Conservation (phyloP, 2,113 vertebrate species). For the Chamaetylas fuelleborni region DNA sequence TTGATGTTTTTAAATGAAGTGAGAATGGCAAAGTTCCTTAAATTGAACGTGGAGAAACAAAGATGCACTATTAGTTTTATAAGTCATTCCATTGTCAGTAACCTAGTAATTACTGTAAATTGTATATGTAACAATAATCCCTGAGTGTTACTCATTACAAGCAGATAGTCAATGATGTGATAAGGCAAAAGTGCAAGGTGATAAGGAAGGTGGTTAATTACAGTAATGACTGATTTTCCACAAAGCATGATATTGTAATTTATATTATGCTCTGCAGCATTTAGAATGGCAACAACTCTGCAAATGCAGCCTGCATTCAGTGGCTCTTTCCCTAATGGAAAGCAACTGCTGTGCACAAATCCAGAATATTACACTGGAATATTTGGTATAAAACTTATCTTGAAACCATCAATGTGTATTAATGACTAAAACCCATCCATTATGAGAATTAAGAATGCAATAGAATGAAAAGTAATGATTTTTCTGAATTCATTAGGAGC, state of each 20-base stretch:
- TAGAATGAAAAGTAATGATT: not conserved
- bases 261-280: not conserved
- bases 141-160: conserved; percentile 2
- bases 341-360: not conserved
- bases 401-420: not conserved
- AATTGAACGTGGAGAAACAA: not conserved
- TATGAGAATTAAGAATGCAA: not conserved
- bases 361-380: not conserved
- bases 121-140: not conserved
- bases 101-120: conserved; percentile 12
- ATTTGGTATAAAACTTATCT: not conserved
- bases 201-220: conserved; percentile 4
- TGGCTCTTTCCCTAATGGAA: not conserved
- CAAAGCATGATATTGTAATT: not conserved
- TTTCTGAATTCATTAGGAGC: not conserved
- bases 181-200: not conserved
- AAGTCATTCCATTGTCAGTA: not conserved
- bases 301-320: not conserved
- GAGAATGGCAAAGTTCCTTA: conserved; percentile 1
- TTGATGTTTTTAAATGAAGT: conserved; percentile 14
- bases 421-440: not conserved
- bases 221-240: not conserved
- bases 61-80: not conserved
- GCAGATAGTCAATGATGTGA: conserved; percentile 13
- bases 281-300: not conserved